Percentiles rank a stretch among this genome's conserved stretches.
phyloP scores from a whole-genome alignment of 2,888 invertebrate genomes.

The Drosophila kanekoi region DNA sequence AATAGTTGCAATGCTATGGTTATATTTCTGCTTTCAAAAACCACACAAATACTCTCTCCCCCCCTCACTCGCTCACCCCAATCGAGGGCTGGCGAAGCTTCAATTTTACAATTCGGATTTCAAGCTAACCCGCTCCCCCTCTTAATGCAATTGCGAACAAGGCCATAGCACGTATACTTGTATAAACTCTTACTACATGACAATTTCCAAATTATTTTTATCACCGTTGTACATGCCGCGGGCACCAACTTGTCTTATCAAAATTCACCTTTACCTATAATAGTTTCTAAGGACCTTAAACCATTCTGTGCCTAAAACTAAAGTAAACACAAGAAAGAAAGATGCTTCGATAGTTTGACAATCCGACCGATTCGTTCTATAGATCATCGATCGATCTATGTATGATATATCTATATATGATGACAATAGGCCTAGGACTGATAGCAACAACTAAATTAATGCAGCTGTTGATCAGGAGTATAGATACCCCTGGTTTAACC shows the following conservation, averaged over 20 bases:
- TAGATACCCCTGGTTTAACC: too few relatives aligned
- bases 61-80: conserved; percentile 4
- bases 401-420: too few relatives aligned
- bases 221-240: too few relatives aligned
- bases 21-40: conserved; percentile 47
- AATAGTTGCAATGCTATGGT: conserved; percentile 51
- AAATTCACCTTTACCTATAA: not conserved
- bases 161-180: conserved; percentile 7
- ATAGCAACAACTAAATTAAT: too few relatives aligned
- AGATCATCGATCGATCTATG: too few relatives aligned
- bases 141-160: conserved; percentile 1
- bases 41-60: conserved; percentile 18
- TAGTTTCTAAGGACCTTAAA: too few relatives aligned
- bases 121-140: not conserved
- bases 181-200: not conserved
- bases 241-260: too few relatives aligned
- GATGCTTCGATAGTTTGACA: not conserved
- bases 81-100: not conserved
- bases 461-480: too few relatives aligned
- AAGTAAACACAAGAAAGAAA: not conserved
- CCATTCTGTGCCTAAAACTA: conserved; percentile 1
- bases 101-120: not conserved
- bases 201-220: not conserved
- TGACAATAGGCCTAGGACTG: too few relatives aligned
- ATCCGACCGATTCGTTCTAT: too few relatives aligned